These are phyloP conservation scores for Vulpes ferrilata DNA, from an alignment of 2,113 vertebrate genomes.

Conservation along the genomic window DNA sequence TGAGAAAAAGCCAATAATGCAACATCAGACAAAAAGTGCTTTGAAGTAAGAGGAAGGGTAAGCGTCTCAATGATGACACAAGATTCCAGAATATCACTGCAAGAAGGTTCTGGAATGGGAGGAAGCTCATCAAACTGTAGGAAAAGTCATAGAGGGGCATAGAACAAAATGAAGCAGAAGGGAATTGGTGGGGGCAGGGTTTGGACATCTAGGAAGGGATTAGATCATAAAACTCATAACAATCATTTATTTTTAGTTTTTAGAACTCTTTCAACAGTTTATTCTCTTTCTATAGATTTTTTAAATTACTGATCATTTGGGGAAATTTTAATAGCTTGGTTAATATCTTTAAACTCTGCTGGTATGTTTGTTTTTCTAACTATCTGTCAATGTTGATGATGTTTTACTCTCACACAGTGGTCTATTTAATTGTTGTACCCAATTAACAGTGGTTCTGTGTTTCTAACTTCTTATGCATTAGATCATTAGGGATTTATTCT, in stretches of 20 bases:
- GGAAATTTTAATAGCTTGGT: not conserved
- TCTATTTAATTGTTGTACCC: not conserved
- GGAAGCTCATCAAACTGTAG: not conserved
- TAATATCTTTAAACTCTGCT: not conserved
- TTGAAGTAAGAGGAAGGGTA: not conserved
- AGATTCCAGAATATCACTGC: not conserved
- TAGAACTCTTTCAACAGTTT: not conserved
- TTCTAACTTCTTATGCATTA: not conserved
- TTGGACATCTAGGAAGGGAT: not conserved
- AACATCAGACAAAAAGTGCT: not conserved
- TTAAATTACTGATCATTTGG: not conserved
- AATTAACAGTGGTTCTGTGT: not conserved
- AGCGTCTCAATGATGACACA: not conserved
- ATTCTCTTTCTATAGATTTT: not conserved
- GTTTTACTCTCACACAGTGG: slow-evolving; percentile 19
- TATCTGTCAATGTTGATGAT: not conserved
- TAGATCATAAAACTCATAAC: not conserved
- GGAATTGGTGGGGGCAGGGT: not conserved
- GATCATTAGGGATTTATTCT: not conserved
- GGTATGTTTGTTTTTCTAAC: not conserved
- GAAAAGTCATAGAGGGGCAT: accelerated
- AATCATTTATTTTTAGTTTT: not conserved
- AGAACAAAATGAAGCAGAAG: not conserved
- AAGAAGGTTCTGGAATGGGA: not conserved
- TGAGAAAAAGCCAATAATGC: not conserved